Base-by-base conservation (phyloP, 1,140 invertebrate species). In the Drosophila mayri region DNA sequence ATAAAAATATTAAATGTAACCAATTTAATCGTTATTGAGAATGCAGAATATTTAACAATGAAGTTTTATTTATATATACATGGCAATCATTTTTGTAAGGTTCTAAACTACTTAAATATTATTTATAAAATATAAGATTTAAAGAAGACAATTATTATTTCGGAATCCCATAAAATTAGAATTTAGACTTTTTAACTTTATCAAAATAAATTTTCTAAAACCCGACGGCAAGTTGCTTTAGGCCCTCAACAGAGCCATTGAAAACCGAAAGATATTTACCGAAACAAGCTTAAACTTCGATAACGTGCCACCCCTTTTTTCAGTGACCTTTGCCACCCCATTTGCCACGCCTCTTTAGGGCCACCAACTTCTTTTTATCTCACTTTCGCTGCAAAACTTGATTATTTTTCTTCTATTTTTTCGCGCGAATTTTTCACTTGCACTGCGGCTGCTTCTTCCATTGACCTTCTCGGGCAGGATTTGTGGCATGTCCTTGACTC, bases 401-500 rank as follows among this genome's bases (percentile, higher is more conserved):
- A 87, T 86, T 87, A 86, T 79, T 86, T 86, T 37, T 47, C 25
- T 25, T 22, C 38, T 20, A 9, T 54, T 54, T 84, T 87, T 66
- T 71, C 65, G 78, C 82, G 82, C 47, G 62, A 65, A 64, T 68
- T 62, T 72, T 82, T 74, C 66, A 81, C 75, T 68, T 82, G 83
- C 74, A 85, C 68, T 86, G 59, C 76, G 79, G 65, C 57, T 73
- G 64, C 76, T 67, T 61, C 54, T 72, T 78, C 25, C 74, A 77
- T 60, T 87, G 82, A 86, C 83, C 82, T 71, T 76, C 71, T 43
- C 65, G 14, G 54, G 18, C 38, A 47, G 62, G 59, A 49, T 74
- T 88, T 81, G 81, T 57, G 70, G 74, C 74, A 91, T 91, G 87
- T 91, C 87, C 87, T 90, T 90, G 86, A 86, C 78, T 90, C 44